Conservation (phyloP, 2,888 invertebrate species). For the Lymantria dispar region DNA sequence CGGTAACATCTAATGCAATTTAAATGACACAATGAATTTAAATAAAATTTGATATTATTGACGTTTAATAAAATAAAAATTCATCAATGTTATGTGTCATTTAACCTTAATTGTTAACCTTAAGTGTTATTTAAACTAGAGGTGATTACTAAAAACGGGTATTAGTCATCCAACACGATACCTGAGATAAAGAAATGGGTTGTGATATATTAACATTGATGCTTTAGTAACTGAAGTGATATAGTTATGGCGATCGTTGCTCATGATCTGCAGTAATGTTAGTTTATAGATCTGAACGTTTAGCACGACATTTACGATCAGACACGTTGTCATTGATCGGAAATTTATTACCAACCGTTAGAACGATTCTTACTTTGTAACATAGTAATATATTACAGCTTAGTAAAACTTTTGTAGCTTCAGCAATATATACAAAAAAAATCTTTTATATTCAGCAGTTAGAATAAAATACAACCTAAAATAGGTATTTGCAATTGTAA, state of each 20-base stretch:
- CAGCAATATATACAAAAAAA: constrained; percentile 19
- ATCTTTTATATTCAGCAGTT: no score
- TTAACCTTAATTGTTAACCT: no score
- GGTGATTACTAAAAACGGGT: no score
- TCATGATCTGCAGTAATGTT: background rate
- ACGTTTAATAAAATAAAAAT: no score
- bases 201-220: background rate
- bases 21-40: no score
- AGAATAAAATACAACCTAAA: no score
- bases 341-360: constrained; percentile 8
- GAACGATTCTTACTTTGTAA: background rate
- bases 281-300: background rate
- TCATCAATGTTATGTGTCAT: no score
- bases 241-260: background rate
- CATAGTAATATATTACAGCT: constrained; percentile 20
- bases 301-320: constrained; percentile 3
- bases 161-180: no score
- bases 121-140: no score
- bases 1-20: no score
- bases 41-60: no score
- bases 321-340: constrained; percentile 5
- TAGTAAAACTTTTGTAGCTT: constrained; percentile 37
- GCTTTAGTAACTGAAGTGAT: background rate
- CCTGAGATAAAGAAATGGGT: background rate
- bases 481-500: no score